Conservation (phyloP, 1,140 invertebrate species). For the Drosophila kanapiae region DNA sequence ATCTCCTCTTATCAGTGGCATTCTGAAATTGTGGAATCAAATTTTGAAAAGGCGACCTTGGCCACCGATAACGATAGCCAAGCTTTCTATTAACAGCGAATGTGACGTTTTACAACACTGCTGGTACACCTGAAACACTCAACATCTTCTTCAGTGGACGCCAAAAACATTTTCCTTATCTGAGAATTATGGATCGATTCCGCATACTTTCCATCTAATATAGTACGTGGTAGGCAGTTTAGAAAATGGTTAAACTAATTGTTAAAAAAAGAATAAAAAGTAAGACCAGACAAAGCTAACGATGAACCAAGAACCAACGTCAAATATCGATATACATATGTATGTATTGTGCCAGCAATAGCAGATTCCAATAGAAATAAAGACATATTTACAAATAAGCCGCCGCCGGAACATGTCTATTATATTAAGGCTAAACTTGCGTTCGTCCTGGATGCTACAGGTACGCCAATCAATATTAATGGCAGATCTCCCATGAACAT, state of each 20-base stretch:
- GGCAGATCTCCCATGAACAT: background rate
- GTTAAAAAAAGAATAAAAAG: background rate
- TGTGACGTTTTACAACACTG: background rate
- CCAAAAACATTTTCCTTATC: background rate
- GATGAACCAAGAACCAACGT: background rate
- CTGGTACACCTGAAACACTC: no score
- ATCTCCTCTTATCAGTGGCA: slow-evolving; percentile 51
- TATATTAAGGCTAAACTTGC: slow-evolving; percentile 52
- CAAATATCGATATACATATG: slow-evolving; percentile 11
- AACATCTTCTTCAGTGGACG: background rate
- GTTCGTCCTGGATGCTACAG: slow-evolving; percentile 45
- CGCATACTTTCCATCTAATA: background rate
- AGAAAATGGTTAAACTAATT: background rate
- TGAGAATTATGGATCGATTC: background rate
- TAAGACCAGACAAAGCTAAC: background rate
- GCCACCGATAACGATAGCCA: slow-evolving; percentile 21
- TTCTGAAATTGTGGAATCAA: slow-evolving; percentile 42
- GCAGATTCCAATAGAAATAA: background rate
- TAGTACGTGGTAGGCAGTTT: background rate
- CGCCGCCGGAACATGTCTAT: slow-evolving; percentile 48
- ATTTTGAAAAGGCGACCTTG: slow-evolving; percentile 37
- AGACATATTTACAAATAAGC: slow-evolving; percentile 19
- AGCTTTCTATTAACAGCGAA: background rate
- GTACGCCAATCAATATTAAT: slow-evolving; percentile 19
- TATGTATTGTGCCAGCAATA: background rate